A percentile compares a stretch with the other conserved stretches of the same genome.
These are phyloP conservation scores for Drosophila kanekoi DNA, from an alignment of 2,888 invertebrate genomes.

Conservation along the genomic window DNA sequence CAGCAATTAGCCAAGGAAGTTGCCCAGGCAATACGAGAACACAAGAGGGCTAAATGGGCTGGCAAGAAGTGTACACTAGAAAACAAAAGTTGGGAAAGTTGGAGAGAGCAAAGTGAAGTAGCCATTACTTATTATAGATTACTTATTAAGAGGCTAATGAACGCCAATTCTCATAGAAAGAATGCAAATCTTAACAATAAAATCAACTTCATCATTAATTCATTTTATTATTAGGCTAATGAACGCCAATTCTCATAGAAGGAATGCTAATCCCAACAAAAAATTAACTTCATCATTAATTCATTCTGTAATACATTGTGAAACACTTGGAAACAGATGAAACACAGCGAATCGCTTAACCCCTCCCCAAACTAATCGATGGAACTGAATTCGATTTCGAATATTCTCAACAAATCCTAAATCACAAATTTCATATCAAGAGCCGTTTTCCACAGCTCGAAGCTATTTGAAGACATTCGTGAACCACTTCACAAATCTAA, in stretches of 20 bases:
- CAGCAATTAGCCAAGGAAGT: constrained; percentile 18
- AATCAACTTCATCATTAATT: too few relatives aligned
- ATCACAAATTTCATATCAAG: not conserved
- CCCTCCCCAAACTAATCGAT: not conserved
- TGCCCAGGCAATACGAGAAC: not conserved
- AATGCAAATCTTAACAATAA: too few relatives aligned
- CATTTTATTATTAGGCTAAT: too few relatives aligned
- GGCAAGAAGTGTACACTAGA: too few relatives aligned
- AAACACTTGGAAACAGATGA: not conserved
- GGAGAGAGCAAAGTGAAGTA: too few relatives aligned
- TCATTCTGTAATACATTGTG: not conserved
- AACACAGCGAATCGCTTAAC: not conserved
- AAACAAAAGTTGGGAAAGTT: too few relatives aligned
- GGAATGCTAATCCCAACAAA: too few relatives aligned
- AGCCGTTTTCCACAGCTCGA: not conserved
- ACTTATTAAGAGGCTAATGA: too few relatives aligned
- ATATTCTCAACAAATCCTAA: not conserved
- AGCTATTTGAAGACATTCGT: not conserved
- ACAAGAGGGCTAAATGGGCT: not conserved
- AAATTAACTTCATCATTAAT: too few relatives aligned
- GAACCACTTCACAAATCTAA: not conserved
- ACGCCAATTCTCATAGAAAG: too few relatives aligned
- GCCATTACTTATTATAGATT: too few relatives aligned
- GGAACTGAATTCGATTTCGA: not conserved
- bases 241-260: too few relatives aligned